Evolutionary conservation across 1,140 invertebrate genomes (phyloP).

Genomic region (Phymastichus coffea): DNA sequence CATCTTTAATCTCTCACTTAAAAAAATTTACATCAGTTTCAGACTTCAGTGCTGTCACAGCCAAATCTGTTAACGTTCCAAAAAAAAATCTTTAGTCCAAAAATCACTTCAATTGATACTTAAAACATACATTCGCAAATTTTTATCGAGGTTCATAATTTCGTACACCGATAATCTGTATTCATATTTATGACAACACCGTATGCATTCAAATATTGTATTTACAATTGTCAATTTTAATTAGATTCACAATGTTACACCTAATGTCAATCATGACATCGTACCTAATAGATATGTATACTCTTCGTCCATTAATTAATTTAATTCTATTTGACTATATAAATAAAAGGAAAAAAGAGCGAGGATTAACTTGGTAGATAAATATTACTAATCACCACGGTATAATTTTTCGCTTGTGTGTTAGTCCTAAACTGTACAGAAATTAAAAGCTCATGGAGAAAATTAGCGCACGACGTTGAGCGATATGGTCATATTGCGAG

Average conservation of each 20-base stretch:
- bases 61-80: background rate
- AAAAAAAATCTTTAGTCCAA: too few species aligned
- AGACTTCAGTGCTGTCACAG: background rate
- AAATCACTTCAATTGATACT: too few species aligned
- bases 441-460: background rate
- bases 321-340: background rate
- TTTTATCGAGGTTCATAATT: too few species aligned
- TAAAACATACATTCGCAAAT: too few species aligned
- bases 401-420: too few species aligned
- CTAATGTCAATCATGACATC: too few species aligned
- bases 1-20: background rate
- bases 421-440: too few species aligned
- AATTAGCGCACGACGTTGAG: constrained; percentile 72
- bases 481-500: constrained; percentile 72
- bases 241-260: too few species aligned
- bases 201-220: too few species aligned
- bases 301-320: background rate
- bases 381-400: background rate
- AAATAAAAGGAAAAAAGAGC: background rate
- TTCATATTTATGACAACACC: too few species aligned
- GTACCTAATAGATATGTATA: too few species aligned
- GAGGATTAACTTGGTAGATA: background rate
- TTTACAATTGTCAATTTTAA: background rate
- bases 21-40: background rate
- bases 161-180: too few species aligned